phyloP scores from a whole-genome alignment of 53 echinoderm and acorn worm species.

The Pentamera pediparva region DNA sequence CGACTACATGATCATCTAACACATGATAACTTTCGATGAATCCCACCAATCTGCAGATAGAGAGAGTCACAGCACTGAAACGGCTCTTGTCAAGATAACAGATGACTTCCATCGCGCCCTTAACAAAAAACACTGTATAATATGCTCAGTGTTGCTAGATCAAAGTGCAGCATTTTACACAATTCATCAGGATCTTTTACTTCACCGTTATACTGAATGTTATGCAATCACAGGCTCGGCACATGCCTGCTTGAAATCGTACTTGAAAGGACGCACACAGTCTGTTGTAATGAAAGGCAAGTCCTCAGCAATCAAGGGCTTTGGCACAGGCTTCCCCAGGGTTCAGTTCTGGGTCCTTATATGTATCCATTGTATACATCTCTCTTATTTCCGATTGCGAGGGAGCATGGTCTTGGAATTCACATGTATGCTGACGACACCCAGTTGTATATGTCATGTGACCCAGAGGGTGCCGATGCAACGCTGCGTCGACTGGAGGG shows the following conservation, averaged over 20 bases:
- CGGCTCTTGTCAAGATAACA: too few species aligned
- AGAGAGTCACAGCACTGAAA: too few species aligned
- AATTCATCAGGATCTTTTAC: slow-evolving; percentile 1
- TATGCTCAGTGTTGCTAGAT: too few species aligned
- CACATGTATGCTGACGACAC: slow-evolving; percentile 31
- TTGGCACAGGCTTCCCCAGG: slow-evolving; percentile 7
- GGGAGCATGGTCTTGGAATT: background rate
- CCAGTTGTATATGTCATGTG: slow-evolving; percentile 15
- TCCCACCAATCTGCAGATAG: too few species aligned
- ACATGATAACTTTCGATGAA: too few species aligned
- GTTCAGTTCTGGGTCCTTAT: background rate
- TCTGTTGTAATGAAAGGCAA: slow-evolving; percentile 8
- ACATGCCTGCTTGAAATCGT: slow-evolving; percentile 9
- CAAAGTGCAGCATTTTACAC: slow-evolving; percentile 10
- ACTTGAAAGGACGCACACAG: slow-evolving; percentile 7
- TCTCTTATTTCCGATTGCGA: background rate
- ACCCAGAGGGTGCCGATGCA: background rate
- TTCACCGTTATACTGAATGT: slow-evolving; percentile 7
- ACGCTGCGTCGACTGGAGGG: too few species aligned
- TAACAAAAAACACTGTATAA: too few species aligned
- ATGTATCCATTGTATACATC: slow-evolving; percentile 9
- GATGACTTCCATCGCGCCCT: too few species aligned
- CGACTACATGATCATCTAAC: too few species aligned
- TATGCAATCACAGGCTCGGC: slow-evolving; percentile 6
- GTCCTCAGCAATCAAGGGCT: background rate